Evolutionary conservation across 2,888 invertebrate genomes (phyloP).

Genomic region (Dusona sp.): DNA sequence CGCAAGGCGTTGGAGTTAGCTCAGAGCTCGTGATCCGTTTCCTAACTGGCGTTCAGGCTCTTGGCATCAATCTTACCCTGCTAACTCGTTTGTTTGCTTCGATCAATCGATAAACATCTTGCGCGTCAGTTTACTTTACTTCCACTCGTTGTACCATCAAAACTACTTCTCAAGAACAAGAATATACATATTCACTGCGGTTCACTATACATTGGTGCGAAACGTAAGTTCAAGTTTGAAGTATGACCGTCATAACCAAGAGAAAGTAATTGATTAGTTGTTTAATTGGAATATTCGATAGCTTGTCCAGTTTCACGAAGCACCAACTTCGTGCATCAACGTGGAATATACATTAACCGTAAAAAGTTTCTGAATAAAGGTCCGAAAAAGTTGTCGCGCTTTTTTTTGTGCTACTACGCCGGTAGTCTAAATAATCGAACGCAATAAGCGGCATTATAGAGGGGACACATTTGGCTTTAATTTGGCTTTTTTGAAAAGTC

Average conservation of each 20-base stretch:
- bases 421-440: too few relatives aligned
- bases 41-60: not conserved
- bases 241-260: not conserved
- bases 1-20: conserved; percentile 28
- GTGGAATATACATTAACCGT: too few relatives aligned
- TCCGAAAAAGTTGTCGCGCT: too few relatives aligned
- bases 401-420: too few relatives aligned
- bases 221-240: not conserved
- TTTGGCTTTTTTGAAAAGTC: too few relatives aligned
- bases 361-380: too few relatives aligned
- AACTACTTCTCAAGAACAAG: not conserved
- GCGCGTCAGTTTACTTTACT: conserved; percentile 9
- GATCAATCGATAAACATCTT: conserved; percentile 36
- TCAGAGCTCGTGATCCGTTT: conserved; percentile 22
- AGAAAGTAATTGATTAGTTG: not conserved
- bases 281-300: not conserved
- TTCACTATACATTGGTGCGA: not conserved
- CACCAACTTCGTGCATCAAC: too few relatives aligned
- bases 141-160: conserved; percentile 5
- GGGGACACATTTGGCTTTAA: too few relatives aligned
- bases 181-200: not conserved
- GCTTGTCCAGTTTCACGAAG: too few relatives aligned
- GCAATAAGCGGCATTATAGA: too few relatives aligned
- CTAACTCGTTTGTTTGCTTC: conserved; percentile 9
- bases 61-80: not conserved